phyloP scores from a whole-genome alignment of 2,888 invertebrate genomes.

The Eupithecia subumbrata region DNA sequence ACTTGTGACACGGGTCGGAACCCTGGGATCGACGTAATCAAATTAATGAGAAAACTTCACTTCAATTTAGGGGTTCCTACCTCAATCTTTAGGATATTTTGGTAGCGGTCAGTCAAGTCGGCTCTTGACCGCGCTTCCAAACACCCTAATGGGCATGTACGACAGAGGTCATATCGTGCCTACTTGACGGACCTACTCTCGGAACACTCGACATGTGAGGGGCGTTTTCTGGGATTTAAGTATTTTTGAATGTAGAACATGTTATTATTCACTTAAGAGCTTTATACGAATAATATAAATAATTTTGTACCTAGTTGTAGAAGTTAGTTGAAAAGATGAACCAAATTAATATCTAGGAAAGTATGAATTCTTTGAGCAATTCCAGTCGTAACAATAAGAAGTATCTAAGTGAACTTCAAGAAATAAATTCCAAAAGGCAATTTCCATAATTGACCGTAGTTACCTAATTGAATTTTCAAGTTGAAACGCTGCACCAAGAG shows the following conservation, averaged over 20 bases:
- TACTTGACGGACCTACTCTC: conserved; percentile 19
- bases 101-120: conserved; percentile 78
- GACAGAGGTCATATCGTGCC: conserved; percentile 47
- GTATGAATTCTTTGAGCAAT: conserved; percentile 19
- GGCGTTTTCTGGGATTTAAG: conserved; percentile 13
- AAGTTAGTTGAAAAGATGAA: not conserved
- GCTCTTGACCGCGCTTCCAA: conserved; percentile 53
- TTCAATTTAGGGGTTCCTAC: conserved; percentile 80
- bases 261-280: not conserved
- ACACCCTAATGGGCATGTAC: conserved; percentile 59
- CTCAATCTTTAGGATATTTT: conserved; percentile 79
- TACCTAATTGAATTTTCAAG: conserved; percentile 63
- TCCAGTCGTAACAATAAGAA: conserved; percentile 28
- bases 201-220: conserved; percentile 39
- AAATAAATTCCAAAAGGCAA: conserved; percentile 33
- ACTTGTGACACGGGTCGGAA: conserved; percentile 83
- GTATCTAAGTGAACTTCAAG: conserved; percentile 21
- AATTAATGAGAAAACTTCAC: conserved; percentile 84
- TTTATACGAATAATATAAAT: not conserved
- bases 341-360: not conserved
- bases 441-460: conserved; percentile 50
- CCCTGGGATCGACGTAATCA: conserved; percentile 82
- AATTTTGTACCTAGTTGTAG: not conserved
- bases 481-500: conserved; percentile 57
- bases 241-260: not conserved